Conservation (phyloP, 2,888 invertebrate species). For the Ypsolopha sequella region DNA sequence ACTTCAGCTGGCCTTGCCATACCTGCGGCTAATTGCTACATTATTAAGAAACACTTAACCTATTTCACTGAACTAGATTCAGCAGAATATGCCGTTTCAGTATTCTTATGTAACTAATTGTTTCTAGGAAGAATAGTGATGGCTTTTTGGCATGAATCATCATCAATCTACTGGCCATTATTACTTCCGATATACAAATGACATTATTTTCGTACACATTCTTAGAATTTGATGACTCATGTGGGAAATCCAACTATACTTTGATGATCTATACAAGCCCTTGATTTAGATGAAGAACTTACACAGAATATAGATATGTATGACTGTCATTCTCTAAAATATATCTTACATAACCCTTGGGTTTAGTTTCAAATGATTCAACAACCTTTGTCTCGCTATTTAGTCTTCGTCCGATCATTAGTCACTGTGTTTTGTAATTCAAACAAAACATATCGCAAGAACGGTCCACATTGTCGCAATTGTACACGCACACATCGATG, state of each 20-base stretch:
- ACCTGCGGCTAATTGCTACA: slow-evolving; percentile 45
- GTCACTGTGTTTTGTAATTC: slow-evolving; percentile 6
- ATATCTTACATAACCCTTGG: neutral
- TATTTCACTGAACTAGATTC: slow-evolving; percentile 54
- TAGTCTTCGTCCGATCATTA: neutral
- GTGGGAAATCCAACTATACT: no score
- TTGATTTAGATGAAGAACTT: no score
- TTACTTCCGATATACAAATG: neutral
- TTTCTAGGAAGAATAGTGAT: neutral
- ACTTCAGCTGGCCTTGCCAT: slow-evolving; percentile 39
- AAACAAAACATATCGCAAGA: slow-evolving; percentile 20
- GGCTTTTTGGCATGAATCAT: neutral
- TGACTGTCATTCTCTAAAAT: no score
- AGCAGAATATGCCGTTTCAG: slow-evolving; percentile 22
- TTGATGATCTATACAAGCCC: neutral
- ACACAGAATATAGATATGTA: no score
- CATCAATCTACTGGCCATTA: neutral
- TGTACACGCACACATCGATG: slow-evolving; percentile 38
- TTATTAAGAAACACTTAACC: slow-evolving; percentile 66
- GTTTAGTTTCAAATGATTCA: neutral
- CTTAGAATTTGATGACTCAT: no score
- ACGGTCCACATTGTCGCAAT: slow-evolving; percentile 36
- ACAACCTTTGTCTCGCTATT: neutral
- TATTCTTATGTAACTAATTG: slow-evolving; percentile 29
- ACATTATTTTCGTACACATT: no score